Evolutionary conservation across 2,113 vertebrate species (phyloP).

Genomic region (Entosphenus tridentatus): DNA sequence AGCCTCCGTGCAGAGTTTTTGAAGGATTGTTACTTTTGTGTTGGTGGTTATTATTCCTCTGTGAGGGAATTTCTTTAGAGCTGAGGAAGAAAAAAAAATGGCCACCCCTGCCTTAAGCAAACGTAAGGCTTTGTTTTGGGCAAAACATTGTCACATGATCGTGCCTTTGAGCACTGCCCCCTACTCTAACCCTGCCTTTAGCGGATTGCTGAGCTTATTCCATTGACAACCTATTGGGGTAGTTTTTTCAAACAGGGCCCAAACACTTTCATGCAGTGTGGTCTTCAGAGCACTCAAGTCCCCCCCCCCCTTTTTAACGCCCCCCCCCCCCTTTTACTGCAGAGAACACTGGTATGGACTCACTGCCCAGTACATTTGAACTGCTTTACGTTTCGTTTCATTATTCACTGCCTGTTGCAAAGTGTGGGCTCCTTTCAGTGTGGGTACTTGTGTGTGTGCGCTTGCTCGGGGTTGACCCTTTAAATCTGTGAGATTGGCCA

Average conservation of each 20-base stretch:
- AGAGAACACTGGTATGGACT: constrained; percentile 1
- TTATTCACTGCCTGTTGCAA: constrained; percentile 5
- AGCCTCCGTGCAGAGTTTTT: no score
- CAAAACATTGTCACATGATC: constrained; percentile 5
- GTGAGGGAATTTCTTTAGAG: no score
- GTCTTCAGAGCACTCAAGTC: constrained; percentile 4
- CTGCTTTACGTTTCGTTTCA: constrained; percentile 5
- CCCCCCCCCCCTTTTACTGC: not conserved
- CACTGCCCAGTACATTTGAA: constrained; percentile 6
- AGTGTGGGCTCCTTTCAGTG: constrained; percentile 2
- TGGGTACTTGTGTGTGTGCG: constrained; percentile 1
- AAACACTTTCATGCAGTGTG: not conserved
- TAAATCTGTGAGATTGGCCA: constrained; percentile 7
- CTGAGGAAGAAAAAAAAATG: not conserved
- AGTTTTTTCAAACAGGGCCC: not conserved
- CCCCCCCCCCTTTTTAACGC: not conserved
- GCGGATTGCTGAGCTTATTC: constrained; percentile 1
- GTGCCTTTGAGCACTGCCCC: constrained; percentile 4
- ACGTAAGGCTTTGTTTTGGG: constrained; percentile 5
- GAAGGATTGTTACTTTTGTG: no score
- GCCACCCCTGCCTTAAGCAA: not conserved
- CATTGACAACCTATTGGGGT: not conserved
- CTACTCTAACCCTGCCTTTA: not conserved
- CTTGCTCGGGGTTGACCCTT: not conserved
- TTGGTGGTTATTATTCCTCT: no score